Evolutionary conservation across 2,797 vertebrate species (phyloP).

Genomic region (Heterohyrax brucei): DNA sequence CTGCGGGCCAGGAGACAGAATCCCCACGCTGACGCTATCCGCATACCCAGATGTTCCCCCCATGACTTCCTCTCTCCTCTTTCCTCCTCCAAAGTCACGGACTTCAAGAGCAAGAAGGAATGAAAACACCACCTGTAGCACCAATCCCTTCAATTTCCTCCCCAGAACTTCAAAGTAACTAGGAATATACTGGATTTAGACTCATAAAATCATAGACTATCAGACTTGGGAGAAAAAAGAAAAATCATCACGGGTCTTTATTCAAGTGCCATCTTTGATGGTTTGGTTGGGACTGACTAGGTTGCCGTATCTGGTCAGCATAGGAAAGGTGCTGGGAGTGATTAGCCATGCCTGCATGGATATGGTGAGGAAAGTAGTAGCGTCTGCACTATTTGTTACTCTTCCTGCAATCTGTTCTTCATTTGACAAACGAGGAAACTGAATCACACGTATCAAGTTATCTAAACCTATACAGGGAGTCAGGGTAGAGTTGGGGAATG

Average conservation of each 20-base stretch:
- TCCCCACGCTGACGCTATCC: slow-evolving; percentile 64
- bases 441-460: background rate
- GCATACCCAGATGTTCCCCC: slow-evolving; percentile 70
- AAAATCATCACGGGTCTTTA: background rate
- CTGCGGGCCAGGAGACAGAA: slow-evolving; percentile 66
- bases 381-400: fast-evolving
- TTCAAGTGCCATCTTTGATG: background rate
- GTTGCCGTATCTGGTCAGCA: background rate
- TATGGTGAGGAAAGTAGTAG: background rate
- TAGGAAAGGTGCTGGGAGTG: background rate
- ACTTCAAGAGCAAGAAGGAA: slow-evolving; percentile 54
- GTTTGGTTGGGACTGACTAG: background rate
- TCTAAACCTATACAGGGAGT: background rate
- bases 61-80: slow-evolving; percentile 60
- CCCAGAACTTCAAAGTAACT: slow-evolving; percentile 7
- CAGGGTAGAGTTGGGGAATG: background rate
- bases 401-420: background rate
- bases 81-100: slow-evolving; percentile 68
- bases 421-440: background rate
- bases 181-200: background rate
- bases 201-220: background rate
- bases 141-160: slow-evolving; percentile 34
- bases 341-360: background rate
- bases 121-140: slow-evolving; percentile 53
- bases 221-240: background rate